Conservation (phyloP, 2,113 vertebrate genomes). For the Solea solea region DNA sequence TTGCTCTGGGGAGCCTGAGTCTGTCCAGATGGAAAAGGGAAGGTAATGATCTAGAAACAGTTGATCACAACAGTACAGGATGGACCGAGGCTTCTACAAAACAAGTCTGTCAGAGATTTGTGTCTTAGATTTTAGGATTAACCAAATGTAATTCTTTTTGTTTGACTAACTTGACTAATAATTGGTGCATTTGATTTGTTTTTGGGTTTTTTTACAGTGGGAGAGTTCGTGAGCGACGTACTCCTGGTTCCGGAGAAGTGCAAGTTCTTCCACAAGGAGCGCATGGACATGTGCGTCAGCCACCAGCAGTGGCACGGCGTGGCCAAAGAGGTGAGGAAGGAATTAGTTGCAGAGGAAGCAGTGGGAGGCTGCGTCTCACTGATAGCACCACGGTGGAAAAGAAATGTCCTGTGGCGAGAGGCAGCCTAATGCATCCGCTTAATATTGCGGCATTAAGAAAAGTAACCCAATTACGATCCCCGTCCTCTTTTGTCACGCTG, state of each 20-base stretch:
- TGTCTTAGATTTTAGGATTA: no score
- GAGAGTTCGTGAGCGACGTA: constrained; percentile 94
- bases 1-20: no score
- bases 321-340: constrained; percentile 89
- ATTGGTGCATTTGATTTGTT: neutral
- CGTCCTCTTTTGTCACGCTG: neutral
- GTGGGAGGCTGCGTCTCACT: constrained; percentile 15
- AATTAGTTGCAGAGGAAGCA: constrained; percentile 4
- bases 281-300: constrained; percentile 91
- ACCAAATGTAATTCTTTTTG: no score
- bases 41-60: no score
- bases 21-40: no score
- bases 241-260: constrained; percentile 96
- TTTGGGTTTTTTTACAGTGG: constrained; percentile 83
- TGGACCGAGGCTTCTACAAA: no score
- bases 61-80: no score
- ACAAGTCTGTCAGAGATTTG: no score
- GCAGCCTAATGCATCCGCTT: neutral
- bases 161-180: no score
- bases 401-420: constrained; percentile 12
- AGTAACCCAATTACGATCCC: neutral
- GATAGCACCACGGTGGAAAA: constrained; percentile 8
- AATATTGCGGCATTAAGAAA: constrained; percentile 2
- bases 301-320: constrained; percentile 93
- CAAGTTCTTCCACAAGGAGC: constrained; percentile 96